Percentiles rank a stretch among this genome's conserved stretches.
phyloP scores from a whole-genome alignment of 35 echinoderm and acorn worm species.

The Strongylocentrotus purpuratus region DNA sequence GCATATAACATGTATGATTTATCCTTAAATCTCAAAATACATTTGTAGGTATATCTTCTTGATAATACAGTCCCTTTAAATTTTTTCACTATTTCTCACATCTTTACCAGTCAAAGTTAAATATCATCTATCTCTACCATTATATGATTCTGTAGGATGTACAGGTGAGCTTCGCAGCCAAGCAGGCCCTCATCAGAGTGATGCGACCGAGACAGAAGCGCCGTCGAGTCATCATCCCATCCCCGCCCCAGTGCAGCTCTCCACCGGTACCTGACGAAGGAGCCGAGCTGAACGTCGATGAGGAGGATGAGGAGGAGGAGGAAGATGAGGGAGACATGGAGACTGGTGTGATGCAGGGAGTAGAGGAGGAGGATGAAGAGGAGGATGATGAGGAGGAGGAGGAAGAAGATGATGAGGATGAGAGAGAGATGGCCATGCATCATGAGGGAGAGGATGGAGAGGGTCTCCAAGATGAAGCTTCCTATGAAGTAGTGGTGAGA shows the following conservation, averaged over 20 bases:
- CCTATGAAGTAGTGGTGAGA: constrained; percentile 91
- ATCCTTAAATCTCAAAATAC: too few species aligned
- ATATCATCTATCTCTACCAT: not conserved
- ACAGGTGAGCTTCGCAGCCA: constrained; percentile 88
- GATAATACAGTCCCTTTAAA: too few species aligned
- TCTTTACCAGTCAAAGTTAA: not conserved
- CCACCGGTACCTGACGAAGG: constrained; percentile 69
- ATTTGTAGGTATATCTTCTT: too few species aligned
- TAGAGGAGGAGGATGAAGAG: constrained; percentile 56
- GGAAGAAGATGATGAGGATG: constrained; percentile 39
- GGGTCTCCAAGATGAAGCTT: constrained; percentile 75
- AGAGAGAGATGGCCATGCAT: constrained; percentile 1
- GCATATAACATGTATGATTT: too few species aligned
- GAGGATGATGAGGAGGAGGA: constrained; percentile 52
- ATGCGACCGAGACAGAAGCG: constrained; percentile 89
- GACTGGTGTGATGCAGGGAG: constrained; percentile 40
- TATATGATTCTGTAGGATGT: constrained; percentile 63
- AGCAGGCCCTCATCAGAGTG: constrained; percentile 95
- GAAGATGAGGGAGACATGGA: constrained; percentile 59
- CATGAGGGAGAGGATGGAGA: constrained; percentile 52
- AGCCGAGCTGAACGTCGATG: constrained; percentile 55
- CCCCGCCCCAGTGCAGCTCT: constrained; percentile 88
- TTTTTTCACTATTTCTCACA: not conserved
- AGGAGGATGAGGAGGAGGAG: constrained; percentile 68
- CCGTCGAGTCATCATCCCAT: constrained; percentile 73